phyloP scores from a whole-genome alignment of 2,113 vertebrate genomes.

The Chloropsis hardwickii region DNA sequence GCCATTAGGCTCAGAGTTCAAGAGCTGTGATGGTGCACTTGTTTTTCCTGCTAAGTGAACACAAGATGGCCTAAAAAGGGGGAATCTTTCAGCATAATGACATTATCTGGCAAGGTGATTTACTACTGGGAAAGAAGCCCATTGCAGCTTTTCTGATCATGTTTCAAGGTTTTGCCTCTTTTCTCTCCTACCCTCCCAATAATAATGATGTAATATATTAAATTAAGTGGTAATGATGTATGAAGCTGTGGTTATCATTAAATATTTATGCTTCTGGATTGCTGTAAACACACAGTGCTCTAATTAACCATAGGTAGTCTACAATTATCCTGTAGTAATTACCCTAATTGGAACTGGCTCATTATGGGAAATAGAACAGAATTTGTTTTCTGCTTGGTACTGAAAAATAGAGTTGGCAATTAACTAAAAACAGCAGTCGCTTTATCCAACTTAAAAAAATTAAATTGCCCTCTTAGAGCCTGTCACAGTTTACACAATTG shows the following conservation, averaged over 20 bases:
- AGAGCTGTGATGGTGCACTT: background rate
- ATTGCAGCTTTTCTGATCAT: background rate
- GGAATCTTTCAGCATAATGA: background rate
- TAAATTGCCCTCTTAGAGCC: slow-evolving; percentile 22
- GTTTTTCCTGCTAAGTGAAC: background rate
- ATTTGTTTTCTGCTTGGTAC: slow-evolving; percentile 46
- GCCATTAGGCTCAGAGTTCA: background rate
- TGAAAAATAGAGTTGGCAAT: slow-evolving; percentile 29
- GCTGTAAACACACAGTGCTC: slow-evolving; percentile 41
- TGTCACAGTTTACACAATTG: slow-evolving; percentile 19
- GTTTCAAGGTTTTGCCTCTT: background rate
- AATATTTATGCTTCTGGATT: slow-evolving; percentile 43
- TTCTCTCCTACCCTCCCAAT: background rate
- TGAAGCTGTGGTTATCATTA: slow-evolving; percentile 52
- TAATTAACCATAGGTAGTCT: slow-evolving; percentile 55
- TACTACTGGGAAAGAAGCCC: background rate
- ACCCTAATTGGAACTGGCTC: slow-evolving; percentile 32
- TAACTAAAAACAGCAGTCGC: slow-evolving; percentile 42
- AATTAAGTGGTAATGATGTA: slow-evolving; percentile 35
- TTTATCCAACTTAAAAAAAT: slow-evolving; percentile 31
- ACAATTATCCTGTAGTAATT: slow-evolving; percentile 31
- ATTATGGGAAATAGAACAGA: slow-evolving; percentile 17
- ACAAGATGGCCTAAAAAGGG: background rate
- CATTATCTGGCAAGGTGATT: background rate
- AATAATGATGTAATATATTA: slow-evolving; percentile 32